A percentile compares a stretch with the other conserved stretches of the same genome.
Conservation (phyloP, 1,140 invertebrate genomes). For the Musca domestica region DNA sequence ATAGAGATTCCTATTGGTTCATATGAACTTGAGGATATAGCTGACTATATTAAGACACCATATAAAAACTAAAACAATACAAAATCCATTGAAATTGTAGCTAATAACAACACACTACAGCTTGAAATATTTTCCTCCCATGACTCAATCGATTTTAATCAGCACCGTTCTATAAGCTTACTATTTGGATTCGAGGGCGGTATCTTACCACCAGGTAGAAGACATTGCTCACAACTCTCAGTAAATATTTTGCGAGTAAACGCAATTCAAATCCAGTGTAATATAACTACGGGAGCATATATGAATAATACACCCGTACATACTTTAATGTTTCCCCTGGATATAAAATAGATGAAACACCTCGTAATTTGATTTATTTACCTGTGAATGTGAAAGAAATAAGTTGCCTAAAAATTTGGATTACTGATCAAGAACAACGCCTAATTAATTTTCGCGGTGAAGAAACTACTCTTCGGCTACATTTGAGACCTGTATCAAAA, state of each 20-base stretch:
- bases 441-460: conserved; percentile 4
- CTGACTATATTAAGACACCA: not conserved
- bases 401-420: conserved; percentile 7
- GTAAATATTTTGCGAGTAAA: conserved; percentile 35
- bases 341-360: conserved; percentile 40
- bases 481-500: not conserved
- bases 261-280: conserved; percentile 32
- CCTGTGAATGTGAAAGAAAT: conserved; percentile 30
- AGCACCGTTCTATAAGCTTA: too few relatives aligned
- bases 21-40: conserved; percentile 47
- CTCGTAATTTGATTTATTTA: conserved; percentile 45
- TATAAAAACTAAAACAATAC: not conserved
- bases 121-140: too few relatives aligned
- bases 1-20: conserved; percentile 43
- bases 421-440: conserved; percentile 14
- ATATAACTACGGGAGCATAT: conserved; percentile 36
- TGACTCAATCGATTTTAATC: too few relatives aligned
- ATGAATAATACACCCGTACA: conserved; percentile 37
- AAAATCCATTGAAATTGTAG: not conserved
- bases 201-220: conserved; percentile 24
- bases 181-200: conserved; percentile 30
- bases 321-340: conserved; percentile 35
- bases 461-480: not conserved
- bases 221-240: conserved; percentile 28
- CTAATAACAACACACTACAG: conserved; percentile 20